Percentiles rank a stretch among this genome's conserved stretches.
Conservation (phyloP, 2,113 vertebrate species). For the Sylvia atricapilla region DNA sequence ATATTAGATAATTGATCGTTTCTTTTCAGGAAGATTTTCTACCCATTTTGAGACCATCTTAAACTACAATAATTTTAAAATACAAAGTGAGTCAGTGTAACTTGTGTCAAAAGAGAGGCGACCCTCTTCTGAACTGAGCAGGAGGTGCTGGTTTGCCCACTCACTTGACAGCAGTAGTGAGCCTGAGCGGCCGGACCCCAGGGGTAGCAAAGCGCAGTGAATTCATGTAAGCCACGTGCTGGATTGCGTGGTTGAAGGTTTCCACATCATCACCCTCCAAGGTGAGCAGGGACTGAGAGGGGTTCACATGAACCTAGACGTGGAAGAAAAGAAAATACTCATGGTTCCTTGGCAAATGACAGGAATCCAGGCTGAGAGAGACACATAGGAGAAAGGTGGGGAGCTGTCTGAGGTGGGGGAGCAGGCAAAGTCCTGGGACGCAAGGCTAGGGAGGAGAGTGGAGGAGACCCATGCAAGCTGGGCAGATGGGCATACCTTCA, state of each 20-base stretch:
- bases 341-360: neutral
- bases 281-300: conserved; percentile 92
- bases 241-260: conserved; percentile 95
- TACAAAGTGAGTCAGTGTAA: neutral
- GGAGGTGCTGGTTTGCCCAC: neutral
- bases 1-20: neutral
- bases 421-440: conserved; percentile 47
- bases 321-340: neutral
- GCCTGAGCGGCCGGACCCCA: conserved; percentile 91
- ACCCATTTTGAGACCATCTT: neutral
- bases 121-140: neutral
- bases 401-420: neutral
- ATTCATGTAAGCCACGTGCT: conserved; percentile 97
- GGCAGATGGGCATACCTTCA: conserved; percentile 86
- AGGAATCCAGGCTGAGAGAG: neutral
- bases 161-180: conserved; percentile 85
- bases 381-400: neutral
- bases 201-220: conserved; percentile 95
- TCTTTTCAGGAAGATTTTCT: neutral
- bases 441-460: conserved; percentile 16
- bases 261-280: conserved; percentile 96
- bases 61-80: neutral
- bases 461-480: conserved; percentile 56
- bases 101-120: neutral
- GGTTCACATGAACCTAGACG: conserved; percentile 92